phyloP scores from a whole-genome alignment of 2,888 invertebrate genomes.

The Thumatha senex region DNA sequence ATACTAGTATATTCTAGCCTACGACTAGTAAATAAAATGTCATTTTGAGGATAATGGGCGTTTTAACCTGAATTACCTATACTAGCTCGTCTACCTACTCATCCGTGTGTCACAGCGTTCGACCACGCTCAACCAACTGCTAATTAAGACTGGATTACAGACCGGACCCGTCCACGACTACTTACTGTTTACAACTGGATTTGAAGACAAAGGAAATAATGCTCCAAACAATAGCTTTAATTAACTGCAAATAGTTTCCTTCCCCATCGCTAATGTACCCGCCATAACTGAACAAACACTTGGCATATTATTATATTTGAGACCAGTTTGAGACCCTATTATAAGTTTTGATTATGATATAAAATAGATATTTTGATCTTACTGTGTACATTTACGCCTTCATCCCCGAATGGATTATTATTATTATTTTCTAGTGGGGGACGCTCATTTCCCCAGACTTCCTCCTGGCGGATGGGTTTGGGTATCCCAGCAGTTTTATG shows the following conservation, averaged over 20 bases:
- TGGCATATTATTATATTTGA: conserved; percentile 10
- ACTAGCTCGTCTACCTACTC: conserved; percentile 11
- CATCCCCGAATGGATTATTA: too few relatives aligned
- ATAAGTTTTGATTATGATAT: conserved; percentile 6
- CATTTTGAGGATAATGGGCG: too few relatives aligned
- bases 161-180: conserved; percentile 65
- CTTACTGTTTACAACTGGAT: conserved; percentile 75
- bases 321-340: conserved; percentile 12
- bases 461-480: too few relatives aligned
- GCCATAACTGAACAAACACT: conserved; percentile 21
- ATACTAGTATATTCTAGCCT: too few relatives aligned
- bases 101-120: conserved; percentile 51
- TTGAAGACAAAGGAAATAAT: conserved; percentile 76
- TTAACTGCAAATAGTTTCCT: conserved; percentile 54
- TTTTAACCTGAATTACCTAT: too few relatives aligned
- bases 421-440: too few relatives aligned
- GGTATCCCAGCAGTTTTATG: too few relatives aligned
- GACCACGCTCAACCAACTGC: conserved; percentile 63
- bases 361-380: not conserved
- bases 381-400: not conserved
- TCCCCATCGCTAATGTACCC: conserved; percentile 21
- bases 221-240: conserved; percentile 62
- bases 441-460: too few relatives aligned
- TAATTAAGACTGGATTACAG: conserved; percentile 81
- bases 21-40: too few relatives aligned